These are phyloP conservation scores for Seriola aureovittata DNA, from an alignment of 2,113 vertebrate genomes.

Conservation along the genomic window DNA sequence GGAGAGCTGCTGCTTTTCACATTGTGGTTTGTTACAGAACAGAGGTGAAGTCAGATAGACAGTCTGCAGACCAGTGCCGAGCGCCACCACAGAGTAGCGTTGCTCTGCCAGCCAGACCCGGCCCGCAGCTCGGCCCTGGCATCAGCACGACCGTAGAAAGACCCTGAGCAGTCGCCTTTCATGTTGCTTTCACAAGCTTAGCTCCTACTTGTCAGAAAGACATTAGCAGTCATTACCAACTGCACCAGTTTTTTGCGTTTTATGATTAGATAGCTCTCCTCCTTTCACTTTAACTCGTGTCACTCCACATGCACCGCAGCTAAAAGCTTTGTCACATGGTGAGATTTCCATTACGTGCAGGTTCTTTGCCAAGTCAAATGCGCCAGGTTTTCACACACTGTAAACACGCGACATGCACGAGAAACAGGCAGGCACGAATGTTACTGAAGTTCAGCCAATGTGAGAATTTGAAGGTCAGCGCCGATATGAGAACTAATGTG, in stretches of 20 bases:
- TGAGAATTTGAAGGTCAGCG: not conserved
- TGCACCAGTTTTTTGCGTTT: slow-evolving; percentile 29
- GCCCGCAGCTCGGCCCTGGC: slow-evolving; percentile 55
- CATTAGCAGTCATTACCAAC: slow-evolving; percentile 47
- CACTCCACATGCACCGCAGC: not conserved
- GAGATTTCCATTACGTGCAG: slow-evolving; percentile 47
- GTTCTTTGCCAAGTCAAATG: slow-evolving; percentile 63
- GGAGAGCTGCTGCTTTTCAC: slow-evolving; percentile 49
- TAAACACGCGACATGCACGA: slow-evolving; percentile 40
- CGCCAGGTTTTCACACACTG: slow-evolving; percentile 52
- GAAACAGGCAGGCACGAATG: not conserved
- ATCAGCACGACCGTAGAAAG: slow-evolving; percentile 3
- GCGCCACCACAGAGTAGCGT: slow-evolving; percentile 17
- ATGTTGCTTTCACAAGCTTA: slow-evolving; percentile 55
- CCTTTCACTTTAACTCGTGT: not conserved
- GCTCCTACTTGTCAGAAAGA: slow-evolving; percentile 60
- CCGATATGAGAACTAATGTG: not conserved
- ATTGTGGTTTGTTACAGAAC: slow-evolving; percentile 59
- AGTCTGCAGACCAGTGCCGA: slow-evolving; percentile 57
- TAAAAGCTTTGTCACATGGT: slow-evolving; percentile 42
- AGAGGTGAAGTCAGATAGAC: slow-evolving; percentile 66
- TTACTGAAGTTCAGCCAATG: not conserved
- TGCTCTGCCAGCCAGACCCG: slow-evolving; percentile 52
- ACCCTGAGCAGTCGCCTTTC: slow-evolving; percentile 40
- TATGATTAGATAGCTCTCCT: slow-evolving; percentile 38